phyloP scores from a whole-genome alignment of 1,140 invertebrate species.

The Drosophila cardini region DNA sequence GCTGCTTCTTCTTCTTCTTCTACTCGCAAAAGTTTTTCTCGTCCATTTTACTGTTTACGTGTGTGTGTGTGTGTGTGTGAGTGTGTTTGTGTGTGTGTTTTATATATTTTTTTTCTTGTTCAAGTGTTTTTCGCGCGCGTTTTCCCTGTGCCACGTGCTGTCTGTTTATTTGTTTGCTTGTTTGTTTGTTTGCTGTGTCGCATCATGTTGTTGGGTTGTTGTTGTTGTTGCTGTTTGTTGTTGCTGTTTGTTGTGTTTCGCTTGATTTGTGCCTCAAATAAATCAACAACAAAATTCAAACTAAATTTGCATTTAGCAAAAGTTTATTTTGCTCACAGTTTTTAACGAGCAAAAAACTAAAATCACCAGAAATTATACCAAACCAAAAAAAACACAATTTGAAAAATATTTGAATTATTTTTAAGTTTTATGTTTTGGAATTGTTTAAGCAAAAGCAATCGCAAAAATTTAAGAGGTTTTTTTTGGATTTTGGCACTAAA shows the following conservation, averaged over 20 bases:
- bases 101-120: conserved; percentile 33
- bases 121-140: conserved; percentile 47
- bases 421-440: too few species aligned
- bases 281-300: background rate
- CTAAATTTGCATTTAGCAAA: background rate
- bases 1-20: conserved; percentile 13
- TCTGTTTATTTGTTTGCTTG: conserved; percentile 44
- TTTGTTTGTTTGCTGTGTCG: conserved; percentile 1
- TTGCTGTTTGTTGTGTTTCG: conserved; percentile 12
- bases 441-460: background rate
- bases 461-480: background rate
- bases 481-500: background rate
- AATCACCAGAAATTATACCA: background rate
- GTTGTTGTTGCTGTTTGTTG: conserved; percentile 19
- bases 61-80: too few species aligned
- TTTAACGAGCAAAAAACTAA: background rate
- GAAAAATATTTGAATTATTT: background rate
- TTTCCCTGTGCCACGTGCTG: conserved; percentile 45
- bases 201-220: conserved; percentile 9
- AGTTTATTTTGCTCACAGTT: background rate
- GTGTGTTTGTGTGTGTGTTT: too few species aligned
- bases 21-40: background rate
- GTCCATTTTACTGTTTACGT: background rate
- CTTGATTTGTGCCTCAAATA: background rate
- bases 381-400: background rate